Evolutionary conservation across 2,113 vertebrate species (phyloP), one percentile per base, ranked within the genome.

Genomic region (Syngnathus floridae): DNA sequence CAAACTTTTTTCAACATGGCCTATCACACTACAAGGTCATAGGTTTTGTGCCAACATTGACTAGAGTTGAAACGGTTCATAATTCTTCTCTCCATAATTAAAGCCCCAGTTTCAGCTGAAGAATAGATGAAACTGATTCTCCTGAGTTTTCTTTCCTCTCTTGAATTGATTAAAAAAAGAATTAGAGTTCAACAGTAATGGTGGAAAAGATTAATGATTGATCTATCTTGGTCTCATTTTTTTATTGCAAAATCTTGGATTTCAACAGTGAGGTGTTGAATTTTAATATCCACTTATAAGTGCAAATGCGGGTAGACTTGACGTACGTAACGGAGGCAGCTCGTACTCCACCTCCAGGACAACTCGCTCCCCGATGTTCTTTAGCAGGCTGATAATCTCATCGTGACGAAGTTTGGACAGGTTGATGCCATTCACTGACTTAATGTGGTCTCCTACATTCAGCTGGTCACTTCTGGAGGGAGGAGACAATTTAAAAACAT

Each of bases 281-380:
- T 55, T 55, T 14, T 31, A 12, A 55, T 14, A 7, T 55, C 3
- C 22, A 55, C 52, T 31, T 52, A 4, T 16, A 26, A 17, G 14
- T 26, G 7, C 13, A 63, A 5, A 8, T 64, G 62, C 26, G 51
- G 14, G 8, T 5, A 49, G 38, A 41, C 40, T 51, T 57, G 52
- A 77, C 88, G 66, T 89, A 98, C 96, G 93, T 0, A 91, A 92
- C n/a, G 91, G 92, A 0, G 95, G 95, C 67, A 99, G 92, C 75
- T 96, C 94, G 5, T 98, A 99, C 83, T 99, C 95, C 37, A 98
- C 96, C 85, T 99, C 96, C 87, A 99, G 92, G 83, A 98, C 92
- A 67, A 98, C 96, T 41, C 94, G 89, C 84, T 98, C 95, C 31
- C 96, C 96, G 62, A 98, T 95, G 1, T 97, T 99, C 84, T 95